Evolutionary conservation across 2,113 vertebrate genomes (phyloP), one percentile per base, ranked within the genome.

Genomic region (Sula dactylatra): DNA sequence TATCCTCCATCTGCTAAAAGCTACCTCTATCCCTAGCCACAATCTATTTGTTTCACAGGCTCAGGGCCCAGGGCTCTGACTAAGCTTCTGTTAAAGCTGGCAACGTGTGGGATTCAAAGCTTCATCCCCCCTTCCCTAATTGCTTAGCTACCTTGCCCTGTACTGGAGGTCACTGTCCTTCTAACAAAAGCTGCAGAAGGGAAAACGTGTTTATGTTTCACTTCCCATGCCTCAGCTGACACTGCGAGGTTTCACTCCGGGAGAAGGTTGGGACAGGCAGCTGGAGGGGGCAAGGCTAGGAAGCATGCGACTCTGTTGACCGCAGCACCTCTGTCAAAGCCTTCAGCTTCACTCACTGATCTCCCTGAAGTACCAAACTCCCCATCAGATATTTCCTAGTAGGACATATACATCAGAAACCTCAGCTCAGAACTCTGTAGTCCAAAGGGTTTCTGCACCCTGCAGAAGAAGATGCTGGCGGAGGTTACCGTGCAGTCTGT

Each of bases 301-400:
- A 44, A 65, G 31, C 13, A 49, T 12, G 36, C 0, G 0, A 13
- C 20, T 50, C 27, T 1, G 0, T 15, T 27, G 31, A 32, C 26
- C 0, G 0, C 13, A 76, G 7, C 21, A 83, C 44, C 36, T 65
- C 50, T 62, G 47, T 49, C 40, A 89, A 42, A 74, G 5, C 19
- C 54, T 32, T 56, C 47, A 67, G 54, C 49, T 26, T 69, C 27
- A 12, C 36, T 56, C 20, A 5, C 17, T 1, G 2, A 10, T 58
- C 25, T 45, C 29, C 66, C 17, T 71, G 10, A 66, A 49, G 29
- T 49, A 56, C 26, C 29, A 34, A 62, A 34, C 25, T 44, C 22
- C 13, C 36, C 10, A 14, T 50, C 11, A 40, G 44, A 6, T 56
- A 25, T 69, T 73, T 72, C 26, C 20, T 62, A 22, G 27, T 14